phyloP scores from a whole-genome alignment of 2,888 invertebrate genomes.

The Chalcosyrphus nemorum region DNA sequence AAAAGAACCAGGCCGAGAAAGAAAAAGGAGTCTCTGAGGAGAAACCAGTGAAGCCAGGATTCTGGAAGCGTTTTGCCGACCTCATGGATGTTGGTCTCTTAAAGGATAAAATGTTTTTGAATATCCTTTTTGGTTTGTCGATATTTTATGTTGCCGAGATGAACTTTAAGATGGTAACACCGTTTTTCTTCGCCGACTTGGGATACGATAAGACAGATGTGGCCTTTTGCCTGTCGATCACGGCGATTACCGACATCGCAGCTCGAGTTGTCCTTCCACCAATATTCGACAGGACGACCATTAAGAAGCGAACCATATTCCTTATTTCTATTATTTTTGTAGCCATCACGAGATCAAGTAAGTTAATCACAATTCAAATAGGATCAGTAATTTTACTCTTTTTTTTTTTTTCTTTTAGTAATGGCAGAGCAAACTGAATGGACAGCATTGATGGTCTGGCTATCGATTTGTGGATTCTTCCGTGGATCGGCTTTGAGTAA shows the following conservation, averaged over 20 bases:
- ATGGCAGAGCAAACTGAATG: conserved; percentile 89
- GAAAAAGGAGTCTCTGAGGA: conserved; percentile 64
- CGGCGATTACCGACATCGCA: conserved; percentile 88
- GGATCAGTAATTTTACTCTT: neutral
- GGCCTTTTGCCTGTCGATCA: conserved; percentile 89
- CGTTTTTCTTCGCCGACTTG: conserved; percentile 86
- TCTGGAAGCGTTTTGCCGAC: conserved; percentile 84
- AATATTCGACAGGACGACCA: conserved; percentile 87
- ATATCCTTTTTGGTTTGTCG: conserved; percentile 88
- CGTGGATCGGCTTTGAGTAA: conserved; percentile 90
- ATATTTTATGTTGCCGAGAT: conserved; percentile 89
- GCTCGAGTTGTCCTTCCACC: conserved; percentile 89
- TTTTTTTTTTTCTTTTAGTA: conserved; percentile 83
- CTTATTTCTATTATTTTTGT: conserved; percentile 88
- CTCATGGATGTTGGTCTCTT: conserved; percentile 88
- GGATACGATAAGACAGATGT: conserved; percentile 87
- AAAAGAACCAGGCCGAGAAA: conserved; percentile 75
- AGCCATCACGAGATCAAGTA: conserved; percentile 88
- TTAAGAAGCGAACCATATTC: conserved; percentile 88
- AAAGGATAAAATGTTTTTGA: conserved; percentile 88
- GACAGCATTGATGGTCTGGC: conserved; percentile 86
- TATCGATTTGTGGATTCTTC: conserved; percentile 90
- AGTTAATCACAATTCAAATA: conserved; percentile 78
- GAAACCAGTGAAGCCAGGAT: conserved; percentile 79
- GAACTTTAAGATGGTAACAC: conserved; percentile 89